Evolutionary conservation across 92 coral and sea anemone species (phyloP), one percentile per base, ranked within the genome.

Genomic region (Phenganax stokvisi): DNA sequence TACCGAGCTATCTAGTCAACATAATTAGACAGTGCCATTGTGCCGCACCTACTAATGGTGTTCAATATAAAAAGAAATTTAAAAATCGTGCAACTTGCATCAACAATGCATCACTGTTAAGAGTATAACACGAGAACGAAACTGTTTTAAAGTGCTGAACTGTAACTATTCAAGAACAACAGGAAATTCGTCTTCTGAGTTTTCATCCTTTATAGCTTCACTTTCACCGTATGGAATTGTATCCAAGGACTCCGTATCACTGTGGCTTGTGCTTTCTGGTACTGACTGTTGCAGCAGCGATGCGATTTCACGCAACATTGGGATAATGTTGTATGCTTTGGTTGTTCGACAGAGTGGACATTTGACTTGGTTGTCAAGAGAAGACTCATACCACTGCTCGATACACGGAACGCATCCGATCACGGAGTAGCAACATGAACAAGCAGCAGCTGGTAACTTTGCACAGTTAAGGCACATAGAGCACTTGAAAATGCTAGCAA

Each of bases 381-480:
- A 68, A 20, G 86, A 44, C 12, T 75, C 82, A 77, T 81, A 82
- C 89, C 91, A 88, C 44, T 85, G 91, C 81, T 88, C 91, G 64
- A 80, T 28, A 63, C 85, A 86, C 55, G 76, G 87, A 54, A 83
- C 78, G 58, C 89, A 86, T 47, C 89, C 89, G 82, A 89, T 86
- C 44, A 86, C 78, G 5, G 87, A 79, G 52, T 72, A 88, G 65
- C 89, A 88, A 37, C 79, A 80, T 63, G 89, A 81, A 63, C 88
- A 88, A 15, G 68, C 56, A 30, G 91, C 89, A 81, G 85, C 84
- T 9, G 89, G 89, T 76, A 85, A 61, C 12, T 9, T 70, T 8
- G 75, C 54, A 10, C 28, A 30, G 47, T 70, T 57, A 12, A 47
- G 71, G 28, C 20, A 60, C 7, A 77, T 77, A 31, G 7, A 11